These are phyloP conservation scores for Brachyptera putata DNA, from an alignment of 2,888 invertebrate species.

Conservation along the genomic window DNA sequence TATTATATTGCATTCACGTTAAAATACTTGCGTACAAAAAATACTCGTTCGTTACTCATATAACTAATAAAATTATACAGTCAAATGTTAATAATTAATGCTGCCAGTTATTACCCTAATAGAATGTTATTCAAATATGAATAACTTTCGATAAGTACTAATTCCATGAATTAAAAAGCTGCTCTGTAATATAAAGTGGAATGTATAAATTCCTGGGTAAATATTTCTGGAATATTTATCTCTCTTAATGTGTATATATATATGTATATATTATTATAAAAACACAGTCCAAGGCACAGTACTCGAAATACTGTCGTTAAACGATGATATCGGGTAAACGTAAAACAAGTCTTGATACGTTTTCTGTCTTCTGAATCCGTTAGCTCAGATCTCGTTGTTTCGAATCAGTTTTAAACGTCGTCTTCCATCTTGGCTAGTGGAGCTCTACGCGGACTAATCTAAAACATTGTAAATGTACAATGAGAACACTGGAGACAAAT, in stretches of 20 bases:
- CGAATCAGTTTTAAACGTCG: background rate
- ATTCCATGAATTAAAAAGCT: conserved; percentile 14
- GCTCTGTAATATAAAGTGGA: conserved; percentile 4
- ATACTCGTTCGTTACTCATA: background rate
- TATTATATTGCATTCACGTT: background rate
- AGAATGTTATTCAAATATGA: background rate
- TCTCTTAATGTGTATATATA: no score
- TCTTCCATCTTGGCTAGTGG: conserved; percentile 32
- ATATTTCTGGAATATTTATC: no score
- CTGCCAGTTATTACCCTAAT: background rate
- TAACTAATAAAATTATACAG: background rate
- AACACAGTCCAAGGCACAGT: conserved; percentile 5
- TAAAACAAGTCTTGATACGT: background rate
- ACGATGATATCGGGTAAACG: no score
- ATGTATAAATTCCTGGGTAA: no score
- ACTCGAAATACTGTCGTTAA: background rate
- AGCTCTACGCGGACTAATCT: conserved; percentile 31
- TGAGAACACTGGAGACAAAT: background rate
- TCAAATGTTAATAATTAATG: background rate
- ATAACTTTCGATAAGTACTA: background rate
- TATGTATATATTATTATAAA: no score
- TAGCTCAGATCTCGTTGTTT: background rate
- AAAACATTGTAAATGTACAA: background rate
- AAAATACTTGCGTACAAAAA: background rate
- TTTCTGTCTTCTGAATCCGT: background rate